Evolutionary conservation across 2,113 vertebrate genomes (phyloP), one percentile per base, ranked within the genome.

Genomic region (Ciconia stormi): DNA sequence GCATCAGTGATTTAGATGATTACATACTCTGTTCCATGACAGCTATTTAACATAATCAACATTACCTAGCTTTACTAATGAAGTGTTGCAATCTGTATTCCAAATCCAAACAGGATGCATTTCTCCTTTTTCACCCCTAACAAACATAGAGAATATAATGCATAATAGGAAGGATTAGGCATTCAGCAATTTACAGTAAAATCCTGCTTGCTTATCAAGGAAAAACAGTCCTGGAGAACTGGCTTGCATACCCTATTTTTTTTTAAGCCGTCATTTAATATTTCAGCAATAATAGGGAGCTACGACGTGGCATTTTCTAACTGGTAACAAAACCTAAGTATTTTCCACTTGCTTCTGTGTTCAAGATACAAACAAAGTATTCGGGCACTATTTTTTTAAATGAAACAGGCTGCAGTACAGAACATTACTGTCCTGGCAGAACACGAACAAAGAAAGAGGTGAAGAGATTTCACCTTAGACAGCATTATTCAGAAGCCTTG

Each of bases 121-220:
- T 92, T 95, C 77, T 91, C 25, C n/a, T 86, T 52, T 66, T 67
- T 85, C 81, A 66, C 88, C 50, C 82, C 34, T 81, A 46, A 58
- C 76, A 66, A 92, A 93, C 17, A 63, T 0, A 5, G 32, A 72
- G 52, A 87, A 6, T 44, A 80, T 52, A 80, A 81, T 17, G 29
- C 16, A 40, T 59, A 95, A 93, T 59, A 90, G 80, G n/a, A 67
- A 44, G 74, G 82, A 80, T 91, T 92, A 93, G 32, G 74, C 58
- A 91, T 94, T 90, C 80, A 80, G 62, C 78, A 97, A 96, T 21
- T 76, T 91, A 58, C 55, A 95, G 65, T 87, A 78, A 96, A 96
- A 93, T 81, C 82, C 69, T 65, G 11, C 70, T 92, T 92, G 76
- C 90, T 97, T 97, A 97, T 92, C 91, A 85, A 86, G 50, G 83